Evolutionary conservation across 2,113 vertebrate species (phyloP).

Genomic region (Sturnira hondurensis): DNA sequence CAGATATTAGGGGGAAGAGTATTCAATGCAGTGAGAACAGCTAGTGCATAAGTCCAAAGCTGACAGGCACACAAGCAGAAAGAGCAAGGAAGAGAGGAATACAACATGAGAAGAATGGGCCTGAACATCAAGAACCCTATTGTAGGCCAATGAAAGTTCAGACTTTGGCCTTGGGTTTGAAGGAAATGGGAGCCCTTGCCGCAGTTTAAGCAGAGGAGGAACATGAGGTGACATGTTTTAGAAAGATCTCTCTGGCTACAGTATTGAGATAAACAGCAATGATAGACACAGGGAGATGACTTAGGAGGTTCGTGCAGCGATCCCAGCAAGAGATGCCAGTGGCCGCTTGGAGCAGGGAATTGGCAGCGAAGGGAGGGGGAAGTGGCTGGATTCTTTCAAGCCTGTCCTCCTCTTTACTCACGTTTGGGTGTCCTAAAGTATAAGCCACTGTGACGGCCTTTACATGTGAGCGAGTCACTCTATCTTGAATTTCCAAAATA

Average conservation of each 20-base stretch:
- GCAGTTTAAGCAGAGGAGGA: neutral
- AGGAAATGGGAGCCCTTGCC: neutral
- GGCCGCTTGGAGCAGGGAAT: neutral
- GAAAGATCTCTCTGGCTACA: neutral
- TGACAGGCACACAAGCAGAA: neutral
- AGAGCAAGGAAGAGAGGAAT: neutral
- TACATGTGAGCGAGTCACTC: neutral
- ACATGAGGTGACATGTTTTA: neutral
- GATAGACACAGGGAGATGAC: neutral
- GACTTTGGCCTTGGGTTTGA: neutral
- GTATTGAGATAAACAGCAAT: neutral
- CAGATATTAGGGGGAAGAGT: neutral
- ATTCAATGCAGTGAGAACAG: neutral
- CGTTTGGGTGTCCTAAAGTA: neutral
- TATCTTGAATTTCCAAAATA: neutral
- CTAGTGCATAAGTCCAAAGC: neutral
- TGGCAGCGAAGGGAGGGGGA: neutral
- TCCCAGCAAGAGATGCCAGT: neutral
- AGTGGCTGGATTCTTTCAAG: neutral
- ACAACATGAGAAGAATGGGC: neutral
- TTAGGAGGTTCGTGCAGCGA: neutral
- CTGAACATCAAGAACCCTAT: fast-evolving
- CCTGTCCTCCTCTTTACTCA: neutral
- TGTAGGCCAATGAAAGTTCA: neutral
- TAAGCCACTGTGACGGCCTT: neutral